phyloP scores from a whole-genome alignment of 2,888 invertebrate genomes.

The Hyposoter didymator region DNA sequence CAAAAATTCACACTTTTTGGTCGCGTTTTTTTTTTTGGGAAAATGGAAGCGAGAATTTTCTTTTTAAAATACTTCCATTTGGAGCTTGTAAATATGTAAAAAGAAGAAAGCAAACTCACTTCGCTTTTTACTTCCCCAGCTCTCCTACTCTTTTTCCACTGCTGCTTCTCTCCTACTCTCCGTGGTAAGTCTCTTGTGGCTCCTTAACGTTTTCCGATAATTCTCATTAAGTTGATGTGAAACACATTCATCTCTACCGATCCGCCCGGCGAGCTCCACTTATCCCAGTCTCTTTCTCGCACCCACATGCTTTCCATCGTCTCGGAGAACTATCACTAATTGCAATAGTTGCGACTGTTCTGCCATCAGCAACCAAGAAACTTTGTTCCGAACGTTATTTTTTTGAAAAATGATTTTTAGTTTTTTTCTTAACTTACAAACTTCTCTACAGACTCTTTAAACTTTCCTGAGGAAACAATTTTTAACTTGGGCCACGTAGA shows the following conservation, averaged over 20 bases:
- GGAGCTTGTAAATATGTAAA: constrained; percentile 9
- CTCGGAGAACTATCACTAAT: constrained; percentile 4
- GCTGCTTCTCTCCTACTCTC: not conserved
- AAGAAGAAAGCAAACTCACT: not conserved
- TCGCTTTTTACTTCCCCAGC: constrained; percentile 3
- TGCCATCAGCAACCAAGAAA: not conserved
- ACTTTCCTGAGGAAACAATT: not conserved
- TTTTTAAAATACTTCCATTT: not conserved
- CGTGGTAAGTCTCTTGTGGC: constrained; percentile 7
- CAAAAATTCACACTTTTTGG: not conserved
- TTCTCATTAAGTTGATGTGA: constrained; percentile 37
- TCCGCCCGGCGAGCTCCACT: not conserved
- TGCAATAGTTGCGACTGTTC: constrained; percentile 2
- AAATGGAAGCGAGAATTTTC: not conserved
- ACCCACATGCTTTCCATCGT: not conserved
- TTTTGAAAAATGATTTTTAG: not conserved
- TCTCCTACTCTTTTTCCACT: not conserved
- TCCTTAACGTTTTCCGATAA: constrained; percentile 36
- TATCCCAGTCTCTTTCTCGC: not conserved
- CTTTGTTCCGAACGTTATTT: not conserved
- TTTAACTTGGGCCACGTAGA: no score
- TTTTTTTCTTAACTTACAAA: not conserved
- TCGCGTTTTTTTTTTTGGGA: not conserved
- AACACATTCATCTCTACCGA: constrained; percentile 30
- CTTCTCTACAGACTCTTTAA: not conserved